Conservation (phyloP, 2,888 invertebrate genomes). For the Temnothorax ravouxi region DNA sequence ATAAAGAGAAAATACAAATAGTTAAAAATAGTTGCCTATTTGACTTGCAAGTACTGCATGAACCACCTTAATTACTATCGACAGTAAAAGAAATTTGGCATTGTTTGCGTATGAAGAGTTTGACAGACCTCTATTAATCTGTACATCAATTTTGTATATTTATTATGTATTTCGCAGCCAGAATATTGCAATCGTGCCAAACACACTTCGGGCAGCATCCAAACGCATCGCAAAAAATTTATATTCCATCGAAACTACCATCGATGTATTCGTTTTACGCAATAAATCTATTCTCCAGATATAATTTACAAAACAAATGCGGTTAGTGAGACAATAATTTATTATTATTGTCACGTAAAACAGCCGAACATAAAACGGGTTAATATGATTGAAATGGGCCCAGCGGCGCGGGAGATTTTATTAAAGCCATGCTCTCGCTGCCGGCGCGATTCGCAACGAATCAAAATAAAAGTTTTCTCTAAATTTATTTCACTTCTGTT, state of each 20-base stretch:
- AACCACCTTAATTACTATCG: not conserved
- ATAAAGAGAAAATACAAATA: not conserved
- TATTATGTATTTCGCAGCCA: constrained; percentile 38
- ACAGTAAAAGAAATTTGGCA: constrained; percentile 24
- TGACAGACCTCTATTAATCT: constrained; percentile 41
- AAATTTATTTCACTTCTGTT: constrained; percentile 26
- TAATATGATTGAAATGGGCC: constrained; percentile 49
- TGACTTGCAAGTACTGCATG: no score
- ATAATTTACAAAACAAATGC: constrained; percentile 50
- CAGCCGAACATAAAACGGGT: constrained; percentile 38
- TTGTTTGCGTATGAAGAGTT: not conserved
- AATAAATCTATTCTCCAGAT: constrained; percentile 46
- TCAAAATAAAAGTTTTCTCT: constrained; percentile 23
- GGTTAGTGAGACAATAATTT: constrained; percentile 49
- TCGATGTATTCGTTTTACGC: constrained; percentile 2
- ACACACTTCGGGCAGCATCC: constrained; percentile 26
- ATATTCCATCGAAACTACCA: constrained; percentile 42
- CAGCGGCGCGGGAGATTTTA: constrained; percentile 5
- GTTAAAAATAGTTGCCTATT: no score
- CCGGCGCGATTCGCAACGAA: not conserved
- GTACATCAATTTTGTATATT: constrained; percentile 35
- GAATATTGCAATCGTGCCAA: constrained; percentile 36
- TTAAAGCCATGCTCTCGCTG: constrained; percentile 18
- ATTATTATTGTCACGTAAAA: constrained; percentile 55
- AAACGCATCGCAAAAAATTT: constrained; percentile 57